Percentiles rank a stretch among this genome's conserved stretches.
Evolutionary conservation across 1,140 invertebrate species (phyloP).

Genomic region (Telenomus remus): DNA sequence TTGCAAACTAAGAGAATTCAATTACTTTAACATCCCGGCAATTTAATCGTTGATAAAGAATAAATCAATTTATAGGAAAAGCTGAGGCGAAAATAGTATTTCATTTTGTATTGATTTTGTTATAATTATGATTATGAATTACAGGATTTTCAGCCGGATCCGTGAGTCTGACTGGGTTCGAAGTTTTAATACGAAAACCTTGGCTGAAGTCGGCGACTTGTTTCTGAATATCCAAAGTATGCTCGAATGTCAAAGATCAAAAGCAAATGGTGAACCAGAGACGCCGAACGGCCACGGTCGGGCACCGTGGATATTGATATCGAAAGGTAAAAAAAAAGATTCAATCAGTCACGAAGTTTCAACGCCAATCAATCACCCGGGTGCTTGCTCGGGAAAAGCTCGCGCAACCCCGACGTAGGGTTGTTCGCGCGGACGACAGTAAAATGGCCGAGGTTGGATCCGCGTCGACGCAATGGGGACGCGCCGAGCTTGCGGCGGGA

Average conservation of each 20-base stretch:
- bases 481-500: constrained; percentile 71
- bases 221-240: constrained; percentile 18
- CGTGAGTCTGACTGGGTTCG: too few species aligned
- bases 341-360: constrained; percentile 75
- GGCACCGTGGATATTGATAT: constrained; percentile 66
- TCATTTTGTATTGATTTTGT: too few species aligned
- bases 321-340: constrained; percentile 72
- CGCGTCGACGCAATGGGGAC: constrained; percentile 74
- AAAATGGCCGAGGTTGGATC: constrained; percentile 70
- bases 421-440: constrained; percentile 45
- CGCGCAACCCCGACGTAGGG: constrained; percentile 43
- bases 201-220: too few species aligned
- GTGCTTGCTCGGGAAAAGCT: constrained; percentile 45
- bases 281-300: constrained; percentile 18
- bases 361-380: constrained; percentile 72
- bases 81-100: too few species aligned
- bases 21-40: too few species aligned
- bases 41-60: too few species aligned
- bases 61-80: too few species aligned
- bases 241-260: constrained; percentile 17
- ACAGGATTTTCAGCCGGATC: too few species aligned
- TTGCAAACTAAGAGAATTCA: too few species aligned
- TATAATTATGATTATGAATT: too few species aligned
- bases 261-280: constrained; percentile 10
- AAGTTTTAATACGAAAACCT: too few species aligned